Conservation (phyloP, 2,797 vertebrate species). For the Caiman crocodilus region DNA sequence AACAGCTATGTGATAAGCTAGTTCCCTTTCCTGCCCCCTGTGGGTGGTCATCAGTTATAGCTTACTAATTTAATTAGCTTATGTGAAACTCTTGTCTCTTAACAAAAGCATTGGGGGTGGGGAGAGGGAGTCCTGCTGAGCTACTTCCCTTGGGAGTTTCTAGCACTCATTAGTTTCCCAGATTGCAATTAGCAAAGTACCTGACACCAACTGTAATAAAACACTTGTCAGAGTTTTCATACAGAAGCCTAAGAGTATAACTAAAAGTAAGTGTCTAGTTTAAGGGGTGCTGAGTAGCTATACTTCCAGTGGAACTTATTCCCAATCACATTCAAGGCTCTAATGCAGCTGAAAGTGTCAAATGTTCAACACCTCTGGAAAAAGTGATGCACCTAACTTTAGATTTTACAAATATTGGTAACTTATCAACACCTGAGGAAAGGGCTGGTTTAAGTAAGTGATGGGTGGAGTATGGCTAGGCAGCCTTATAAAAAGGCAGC, state of each 20-base stretch:
- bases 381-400: not conserved
- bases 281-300: not conserved
- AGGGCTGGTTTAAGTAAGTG: no score
- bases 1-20: not conserved
- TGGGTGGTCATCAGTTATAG: not conserved
- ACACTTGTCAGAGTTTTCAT: not conserved
- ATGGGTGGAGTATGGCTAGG: no score
- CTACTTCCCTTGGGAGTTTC: not conserved
- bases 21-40: accelerated
- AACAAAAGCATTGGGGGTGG: not conserved
- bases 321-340: not conserved
- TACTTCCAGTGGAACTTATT: not conserved
- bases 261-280: not conserved
- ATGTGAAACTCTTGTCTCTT: accelerated
- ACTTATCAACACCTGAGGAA: no score
- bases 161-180: not conserved
- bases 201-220: not conserved
- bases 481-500: no score
- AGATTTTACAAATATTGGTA: no score
- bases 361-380: not conserved
- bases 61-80: not conserved
- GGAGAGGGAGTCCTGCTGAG: not conserved
- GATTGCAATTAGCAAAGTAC: accelerated
- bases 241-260: not conserved
- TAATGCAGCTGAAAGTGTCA: accelerated